Base-by-base conservation (phyloP, 2,797 vertebrate species). In the Taeniopygia guttata region DNA sequence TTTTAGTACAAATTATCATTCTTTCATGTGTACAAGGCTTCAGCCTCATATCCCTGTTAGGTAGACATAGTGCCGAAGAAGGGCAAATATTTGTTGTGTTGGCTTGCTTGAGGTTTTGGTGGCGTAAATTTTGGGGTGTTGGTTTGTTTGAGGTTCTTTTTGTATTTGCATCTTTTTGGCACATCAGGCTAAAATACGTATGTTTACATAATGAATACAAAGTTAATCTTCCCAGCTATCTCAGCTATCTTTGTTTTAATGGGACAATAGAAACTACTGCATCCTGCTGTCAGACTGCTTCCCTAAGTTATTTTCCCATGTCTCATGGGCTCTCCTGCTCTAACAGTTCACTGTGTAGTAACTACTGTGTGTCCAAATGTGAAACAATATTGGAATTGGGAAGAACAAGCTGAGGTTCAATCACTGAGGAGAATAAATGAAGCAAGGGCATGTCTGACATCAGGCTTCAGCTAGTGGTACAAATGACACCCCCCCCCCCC, bases 271-370 rank as follows among this genome's bases (percentile, higher is more conserved):
- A 92, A 93, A 73, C 9, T 1, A 81, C 59, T 15, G 6, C 89
- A 87, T 93, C 94, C 94, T 95, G 89, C 73, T 92, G 93, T 96
- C 92, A 95, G 75, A 73, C 59, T n/a, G 25, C 76, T 95, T 96
- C 87, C 92, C 69, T 91, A 46, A 88, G 78, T 66, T 75, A 58
- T 93, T 93, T 95, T 92, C 79, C 78, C 79, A 81, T 77, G 55
- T 83, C 66, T 68, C 58, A 10, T 27, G 64, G 59, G 66, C 55
- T 84, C 66, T 91, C 48, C 62, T 94, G 59, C 45, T 66, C 75
- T 59, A 84, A 36, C n/a, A 68, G 52, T 66, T 84, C 45, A 16
- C 73, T 85, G 26, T 81, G 59, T 29, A 69, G 82, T 88, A 88
- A 74, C n/a, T 67, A 27, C 54, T 84, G 0, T 73, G 76, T 76